Evolutionary conservation across 2,113 vertebrate genomes (phyloP).

Genomic region (Uria aalge): DNA sequence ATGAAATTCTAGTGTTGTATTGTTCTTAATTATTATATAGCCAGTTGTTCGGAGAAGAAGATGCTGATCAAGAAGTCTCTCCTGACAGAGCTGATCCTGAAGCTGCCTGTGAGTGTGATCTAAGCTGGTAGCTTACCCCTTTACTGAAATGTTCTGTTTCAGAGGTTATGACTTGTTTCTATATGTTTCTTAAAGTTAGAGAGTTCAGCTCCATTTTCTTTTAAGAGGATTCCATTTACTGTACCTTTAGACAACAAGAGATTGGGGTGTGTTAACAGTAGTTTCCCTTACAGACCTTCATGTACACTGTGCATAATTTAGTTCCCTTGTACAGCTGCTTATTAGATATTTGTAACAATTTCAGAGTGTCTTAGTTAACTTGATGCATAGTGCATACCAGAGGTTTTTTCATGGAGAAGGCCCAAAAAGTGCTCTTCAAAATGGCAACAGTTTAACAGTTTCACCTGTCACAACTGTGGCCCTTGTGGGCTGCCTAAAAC

Average conservation of each 20-base stretch:
- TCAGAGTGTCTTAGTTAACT: not conserved
- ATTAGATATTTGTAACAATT: not conserved
- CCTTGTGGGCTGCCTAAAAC: not conserved
- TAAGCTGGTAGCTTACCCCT: not conserved
- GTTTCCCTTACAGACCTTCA: not conserved
- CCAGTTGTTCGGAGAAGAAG: constrained; percentile 97
- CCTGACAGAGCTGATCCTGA: constrained; percentile 98
- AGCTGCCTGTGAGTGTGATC: constrained; percentile 87
- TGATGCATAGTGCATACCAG: not conserved
- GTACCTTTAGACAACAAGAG: not conserved
- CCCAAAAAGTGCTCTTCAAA: not conserved
- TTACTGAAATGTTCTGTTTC: not conserved
- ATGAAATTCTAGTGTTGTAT: not conserved
- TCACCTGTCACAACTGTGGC: not conserved
- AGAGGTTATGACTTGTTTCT: not conserved
- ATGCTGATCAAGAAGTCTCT: constrained; percentile 97
- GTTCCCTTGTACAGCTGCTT: not conserved
- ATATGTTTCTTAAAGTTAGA: not conserved
- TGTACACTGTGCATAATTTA: not conserved
- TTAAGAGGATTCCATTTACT: not conserved
- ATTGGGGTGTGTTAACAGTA: not conserved
- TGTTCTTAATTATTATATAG: constrained; percentile 71
- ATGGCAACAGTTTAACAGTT: not conserved
- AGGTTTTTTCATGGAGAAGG: not conserved
- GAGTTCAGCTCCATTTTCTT: not conserved